These are phyloP conservation scores for Drosophila colorata DNA, from an alignment of 2,888 invertebrate species.

Conservation along the genomic window DNA sequence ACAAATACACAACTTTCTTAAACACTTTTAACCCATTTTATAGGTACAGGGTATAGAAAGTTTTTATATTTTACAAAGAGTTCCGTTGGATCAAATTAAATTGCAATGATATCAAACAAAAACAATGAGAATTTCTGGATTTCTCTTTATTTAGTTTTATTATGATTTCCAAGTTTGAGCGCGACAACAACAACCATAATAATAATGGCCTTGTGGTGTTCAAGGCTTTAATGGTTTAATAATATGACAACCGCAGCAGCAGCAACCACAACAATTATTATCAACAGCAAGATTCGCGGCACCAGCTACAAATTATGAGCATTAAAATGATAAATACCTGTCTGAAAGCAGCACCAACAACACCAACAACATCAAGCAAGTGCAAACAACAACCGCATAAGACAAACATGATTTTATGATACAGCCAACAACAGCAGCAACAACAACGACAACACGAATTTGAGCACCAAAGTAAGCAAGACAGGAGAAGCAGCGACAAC, in stretches of 20 bases:
- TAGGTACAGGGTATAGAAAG: not conserved
- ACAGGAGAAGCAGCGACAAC: slow-evolving; percentile 9
- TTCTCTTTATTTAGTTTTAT: slow-evolving; percentile 55
- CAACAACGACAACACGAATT: slow-evolving; percentile 30
- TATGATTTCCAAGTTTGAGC: slow-evolving; percentile 49
- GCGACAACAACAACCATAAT: slow-evolving; percentile 29
- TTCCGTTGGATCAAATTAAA: not conserved
- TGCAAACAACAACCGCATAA: slow-evolving; percentile 30
- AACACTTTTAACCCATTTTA: not conserved
- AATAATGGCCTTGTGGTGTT: slow-evolving; percentile 53
- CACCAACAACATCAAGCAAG: slow-evolving; percentile 34
- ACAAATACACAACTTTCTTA: too few species aligned
- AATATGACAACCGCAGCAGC: slow-evolving; percentile 59
- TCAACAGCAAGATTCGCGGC: slow-evolving; percentile 37
- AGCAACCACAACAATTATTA: slow-evolving; percentile 41
- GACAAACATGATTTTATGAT: slow-evolving; percentile 67
- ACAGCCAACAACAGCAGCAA: slow-evolving; percentile 27
- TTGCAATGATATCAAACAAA: slow-evolving; percentile 2
- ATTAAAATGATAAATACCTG: slow-evolving; percentile 67
- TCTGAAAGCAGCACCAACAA: slow-evolving; percentile 40
- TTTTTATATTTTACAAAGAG: not conserved
- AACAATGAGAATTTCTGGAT: slow-evolving; percentile 10
- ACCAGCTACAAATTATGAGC: slow-evolving; percentile 61
- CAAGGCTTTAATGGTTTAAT: slow-evolving; percentile 73
- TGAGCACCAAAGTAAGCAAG: slow-evolving; percentile 18